Conservation (phyloP, 2,888 invertebrate genomes). For the Hedya salicella region DNA sequence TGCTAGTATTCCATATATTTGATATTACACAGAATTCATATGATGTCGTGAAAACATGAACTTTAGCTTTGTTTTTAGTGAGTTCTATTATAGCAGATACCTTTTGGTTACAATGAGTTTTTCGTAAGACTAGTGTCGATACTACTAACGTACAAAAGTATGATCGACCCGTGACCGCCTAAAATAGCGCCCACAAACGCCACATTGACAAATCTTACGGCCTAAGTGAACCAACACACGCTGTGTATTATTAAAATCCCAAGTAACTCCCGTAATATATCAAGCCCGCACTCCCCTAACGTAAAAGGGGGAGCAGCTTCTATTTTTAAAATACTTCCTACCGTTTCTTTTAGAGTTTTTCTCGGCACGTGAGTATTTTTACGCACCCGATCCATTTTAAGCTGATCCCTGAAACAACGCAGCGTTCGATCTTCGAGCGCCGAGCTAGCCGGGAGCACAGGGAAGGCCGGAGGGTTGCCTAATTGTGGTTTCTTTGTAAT, state of each 20-base stretch:
- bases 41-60: no score
- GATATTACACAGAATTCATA: no score
- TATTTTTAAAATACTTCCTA: slow-evolving; percentile 83
- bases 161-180: slow-evolving; percentile 74
- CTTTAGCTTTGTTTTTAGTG: no score
- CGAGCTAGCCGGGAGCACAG: slow-evolving; percentile 3
- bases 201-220: slow-evolving; percentile 83
- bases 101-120: no score
- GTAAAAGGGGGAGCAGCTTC: slow-evolving; percentile 72
- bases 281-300: slow-evolving; percentile 75
- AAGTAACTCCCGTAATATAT: slow-evolving; percentile 81
- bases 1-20: no score
- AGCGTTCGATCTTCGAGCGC: slow-evolving; percentile 42
- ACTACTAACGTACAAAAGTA: slow-evolving; percentile 14
- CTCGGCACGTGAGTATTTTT: slow-evolving; percentile 73
- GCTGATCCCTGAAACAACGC: slow-evolving; percentile 50
- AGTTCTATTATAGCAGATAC: no score
- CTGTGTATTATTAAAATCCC: slow-evolving; percentile 83
- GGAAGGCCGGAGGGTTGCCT: slow-evolving; percentile 54
- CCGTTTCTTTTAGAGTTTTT: slow-evolving; percentile 82
- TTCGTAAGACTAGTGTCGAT: neutral
- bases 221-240: slow-evolving; percentile 81
- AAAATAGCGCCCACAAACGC: slow-evolving; percentile 80
- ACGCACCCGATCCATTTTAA: slow-evolving; percentile 60
- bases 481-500: slow-evolving; percentile 69